Conservation (phyloP, 2,888 invertebrate species). For the Sinopyrophorus schimmeli region DNA sequence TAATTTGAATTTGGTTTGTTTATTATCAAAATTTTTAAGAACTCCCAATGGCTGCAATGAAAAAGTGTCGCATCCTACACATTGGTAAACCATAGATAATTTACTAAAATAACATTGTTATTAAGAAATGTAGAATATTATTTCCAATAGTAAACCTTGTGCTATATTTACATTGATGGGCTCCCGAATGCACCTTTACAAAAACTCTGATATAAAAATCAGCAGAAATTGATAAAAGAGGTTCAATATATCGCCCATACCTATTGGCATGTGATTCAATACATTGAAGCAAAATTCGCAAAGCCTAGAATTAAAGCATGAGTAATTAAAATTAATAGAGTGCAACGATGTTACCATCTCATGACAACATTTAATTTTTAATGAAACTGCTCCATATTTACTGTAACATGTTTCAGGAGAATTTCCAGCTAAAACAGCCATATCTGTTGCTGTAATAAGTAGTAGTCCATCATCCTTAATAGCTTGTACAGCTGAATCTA, state of each 20-base stretch:
- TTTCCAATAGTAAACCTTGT: conserved; percentile 69
- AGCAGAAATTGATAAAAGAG: conserved; percentile 86
- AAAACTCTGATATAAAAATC: conserved; percentile 97
- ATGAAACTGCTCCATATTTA: conserved; percentile 91
- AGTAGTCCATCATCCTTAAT: conserved; percentile 82
- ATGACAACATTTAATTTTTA: conserved; percentile 87
- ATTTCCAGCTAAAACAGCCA: conserved; percentile 95
- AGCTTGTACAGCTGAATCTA: conserved; percentile 86
- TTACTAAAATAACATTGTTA: conserved; percentile 77
- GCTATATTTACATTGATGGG: conserved; percentile 82
- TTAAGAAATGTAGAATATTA: too few species aligned
- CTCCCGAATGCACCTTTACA: conserved; percentile 80
- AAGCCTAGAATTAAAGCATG: conserved; percentile 62
- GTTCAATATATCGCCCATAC: conserved; percentile 90
- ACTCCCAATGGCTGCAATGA: conserved; percentile 77
- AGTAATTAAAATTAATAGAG: conserved; percentile 9
- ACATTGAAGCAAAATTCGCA: conserved; percentile 89
- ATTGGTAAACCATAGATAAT: conserved; percentile 85
- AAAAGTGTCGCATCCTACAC: conserved; percentile 85
- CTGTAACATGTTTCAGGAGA: conserved; percentile 88
- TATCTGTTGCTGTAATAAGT: conserved; percentile 96
- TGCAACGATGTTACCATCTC: conserved; percentile 90
- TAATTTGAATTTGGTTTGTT: conserved; percentile 65
- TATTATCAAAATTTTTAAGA: conserved; percentile 62
- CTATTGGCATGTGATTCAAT: conserved; percentile 92